Evolutionary conservation across 2,797 vertebrate species (phyloP), one percentile per base, ranked within the genome.

Genomic region (Diglossa cyanea): DNA sequence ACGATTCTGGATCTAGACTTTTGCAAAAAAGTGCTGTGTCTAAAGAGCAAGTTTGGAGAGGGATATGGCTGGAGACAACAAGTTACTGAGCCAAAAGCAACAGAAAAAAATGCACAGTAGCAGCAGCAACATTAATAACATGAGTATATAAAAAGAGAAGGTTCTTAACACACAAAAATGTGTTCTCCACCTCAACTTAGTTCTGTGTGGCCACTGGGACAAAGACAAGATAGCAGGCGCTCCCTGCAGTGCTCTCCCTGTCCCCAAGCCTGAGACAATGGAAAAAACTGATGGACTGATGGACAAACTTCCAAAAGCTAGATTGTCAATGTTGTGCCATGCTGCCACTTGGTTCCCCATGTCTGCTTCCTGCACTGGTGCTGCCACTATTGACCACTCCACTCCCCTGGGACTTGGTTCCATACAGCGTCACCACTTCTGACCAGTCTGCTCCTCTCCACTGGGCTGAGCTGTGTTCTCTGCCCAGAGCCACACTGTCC

Each of bases 301-400:
- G 6, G 47, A 33, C 33, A 25, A 45, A 25, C 24, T 68, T 48
- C 17, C 47, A 45, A 45, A 68, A 76, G 33, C 63, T 53, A 21
- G 39, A 68, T 30, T 20, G 33, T 39, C 30, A 33, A 33, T 45
- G 24, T 24, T 53, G 54, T 39, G 17, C 54, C 39, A 14, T 25
- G 24, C n/a, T 67, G 12, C 33, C 33, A 13, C 63, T 33, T 45
- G n/a, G 54, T 12, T 68, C 47, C 33, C 39, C 15, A 16, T 9
- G 39, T 35, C 45, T 53, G 28, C 39, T 76, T 53, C 24, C 47
- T 6, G 4, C 39, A n/a, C n/a, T 35, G 28, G n/a, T 3, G 11
- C 13, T 0, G 0, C 8, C 0, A 0, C 31, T 39, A 11, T 17
- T 45, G 28, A 28, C 45, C 5, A 5, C 10, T 24, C n/a, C 33